Base-by-base conservation (phyloP, 2,797 vertebrate species). In the Phrynocephalus forsythii region DNA sequence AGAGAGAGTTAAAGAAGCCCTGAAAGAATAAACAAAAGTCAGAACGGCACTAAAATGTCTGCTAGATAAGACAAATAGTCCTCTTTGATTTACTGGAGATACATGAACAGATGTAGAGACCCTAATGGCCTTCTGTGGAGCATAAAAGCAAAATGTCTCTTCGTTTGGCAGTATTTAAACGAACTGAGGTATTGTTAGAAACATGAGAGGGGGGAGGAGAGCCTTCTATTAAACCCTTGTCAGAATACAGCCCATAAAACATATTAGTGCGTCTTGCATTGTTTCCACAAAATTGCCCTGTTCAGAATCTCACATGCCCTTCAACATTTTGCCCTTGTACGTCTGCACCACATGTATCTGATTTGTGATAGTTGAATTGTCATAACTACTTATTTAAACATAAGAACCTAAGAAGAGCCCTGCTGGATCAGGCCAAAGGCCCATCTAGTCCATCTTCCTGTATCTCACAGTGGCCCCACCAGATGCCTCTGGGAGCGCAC, bases 71-170 rank as follows among this genome's bases (percentile, higher is more conserved):
- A 90, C 88, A 91, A 92, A 85, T 85, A 66, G 52, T 86, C 90
- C 78, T 5, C 69, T 90, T 48, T 86, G 86, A 90, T 94, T 93
- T 91, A 91, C 67, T 73, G 22, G 30, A 56, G 71, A 86, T 82
- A 0, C 85, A 72, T 76, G 90, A 94, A 84, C 92, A 95, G 91
- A 94, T 94, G 93, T 87, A 88, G 44, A 4, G 2, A 26, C 77
- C 90, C 87, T 93, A 92, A 94, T 84, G 87, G 90, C 92, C 94
- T 91, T 94, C 90, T 89, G 93, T 81, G 81, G 91, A 91, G 77
- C 89, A 93, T 94, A 95, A 95, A 94, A 92, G 50, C 68, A 85
- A 94, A 94, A 71, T 8, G 9, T 67, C 69, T 92, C 89, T 94
- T 88, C 38, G 88, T 92, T 71, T 93, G 87, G 71, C 87, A 88